Percentiles rank a stretch among this genome's conserved stretches.
These are phyloP conservation scores for Drosophila santomea DNA, from an alignment of 1,140 invertebrate genomes.

Conservation along the genomic window DNA sequence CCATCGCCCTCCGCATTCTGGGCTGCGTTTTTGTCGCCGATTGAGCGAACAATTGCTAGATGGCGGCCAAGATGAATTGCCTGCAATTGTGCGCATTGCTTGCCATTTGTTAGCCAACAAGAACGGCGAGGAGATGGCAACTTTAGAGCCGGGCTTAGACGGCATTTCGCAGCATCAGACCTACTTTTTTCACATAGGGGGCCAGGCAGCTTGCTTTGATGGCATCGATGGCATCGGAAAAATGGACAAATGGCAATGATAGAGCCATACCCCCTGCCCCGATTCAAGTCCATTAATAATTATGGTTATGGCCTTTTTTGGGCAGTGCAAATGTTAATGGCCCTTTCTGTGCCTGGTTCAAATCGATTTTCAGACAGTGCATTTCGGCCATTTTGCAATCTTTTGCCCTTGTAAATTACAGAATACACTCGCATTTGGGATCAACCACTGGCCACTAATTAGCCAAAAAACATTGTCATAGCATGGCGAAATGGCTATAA, in stretches of 20 bases:
- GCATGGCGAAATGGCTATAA: constrained; percentile 7
- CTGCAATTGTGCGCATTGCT: constrained; percentile 77
- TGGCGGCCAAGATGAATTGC: constrained; percentile 73
- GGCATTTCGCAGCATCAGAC: background rate
- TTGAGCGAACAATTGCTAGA: constrained; percentile 75
- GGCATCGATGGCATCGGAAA: constrained; percentile 10
- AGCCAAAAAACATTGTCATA: constrained; percentile 51
- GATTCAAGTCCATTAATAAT: constrained; percentile 69
- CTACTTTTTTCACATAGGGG: constrained; percentile 9
- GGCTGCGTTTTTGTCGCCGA: constrained; percentile 70
- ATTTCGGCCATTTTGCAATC: constrained; percentile 46
- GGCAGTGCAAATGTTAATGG: constrained; percentile 65
- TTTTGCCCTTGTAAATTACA: constrained; percentile 34
- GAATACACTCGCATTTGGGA: constrained; percentile 11
- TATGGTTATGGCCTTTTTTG: constrained; percentile 64
- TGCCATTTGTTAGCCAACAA: constrained; percentile 68
- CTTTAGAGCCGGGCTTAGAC: constrained; percentile 24
- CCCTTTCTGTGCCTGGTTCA: constrained; percentile 59
- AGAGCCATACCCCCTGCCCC: constrained; percentile 5
- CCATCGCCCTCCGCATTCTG: constrained; percentile 12
- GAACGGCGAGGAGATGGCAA: constrained; percentile 14
- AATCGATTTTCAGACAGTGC: constrained; percentile 59
- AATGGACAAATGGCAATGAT: constrained; percentile 17
- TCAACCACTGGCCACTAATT: constrained; percentile 45
- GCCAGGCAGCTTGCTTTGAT: constrained; percentile 3